Base-by-base conservation (phyloP, 2,888 invertebrate genomes). In the Ptychoptera contaminata region DNA sequence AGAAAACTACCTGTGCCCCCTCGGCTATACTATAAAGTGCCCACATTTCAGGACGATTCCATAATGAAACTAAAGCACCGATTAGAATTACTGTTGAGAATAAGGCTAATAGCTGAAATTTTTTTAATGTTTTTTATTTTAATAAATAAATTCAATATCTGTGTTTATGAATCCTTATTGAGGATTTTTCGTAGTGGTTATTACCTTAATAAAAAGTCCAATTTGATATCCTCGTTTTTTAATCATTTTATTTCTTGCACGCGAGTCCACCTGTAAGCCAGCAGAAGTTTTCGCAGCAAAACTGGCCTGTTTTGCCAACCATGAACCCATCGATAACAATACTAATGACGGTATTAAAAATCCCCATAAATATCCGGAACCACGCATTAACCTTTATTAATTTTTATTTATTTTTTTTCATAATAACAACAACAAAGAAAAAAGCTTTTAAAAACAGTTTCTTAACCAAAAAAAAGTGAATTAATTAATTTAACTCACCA, bases 201-300 rank as follows among this genome's bases (percentile, higher is more conserved):
- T 62, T 55, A 74, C 73, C 63, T 74, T 73, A 14, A 72, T 63
- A 57, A 76, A 76, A 15, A 76, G 68, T 47, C 70, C 65, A 51
- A 76, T 66, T 56, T 76, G 77, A 47, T 76, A 59, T 32, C 70
- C 65, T 49, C 75, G 66, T 51, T 73, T 68, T 50, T 70, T 65
- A 44, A 71, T 69, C 71, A 76, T 71, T 59, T 74, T 75, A 53
- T 73, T 71, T 37, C 74, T 68, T 37, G 71, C 67, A 54, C 71
- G 69, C 47, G 70, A 65, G 51, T 74, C 74, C 48, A 73, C 60
- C 54, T 75, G 74, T 68, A 75, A 70, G 52, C 70, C 71, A 55
- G 72, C 71, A 35, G 73, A 71, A 57, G 73, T 71, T 53, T 73
- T 67, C 11, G 76, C 72, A 10, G 73, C 68, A 43, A 71, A 63